Percentiles rank a stretch among this genome's conserved stretches.
Evolutionary conservation across 1,140 invertebrate genomes (phyloP).

Genomic region (Bombus superbus): DNA sequence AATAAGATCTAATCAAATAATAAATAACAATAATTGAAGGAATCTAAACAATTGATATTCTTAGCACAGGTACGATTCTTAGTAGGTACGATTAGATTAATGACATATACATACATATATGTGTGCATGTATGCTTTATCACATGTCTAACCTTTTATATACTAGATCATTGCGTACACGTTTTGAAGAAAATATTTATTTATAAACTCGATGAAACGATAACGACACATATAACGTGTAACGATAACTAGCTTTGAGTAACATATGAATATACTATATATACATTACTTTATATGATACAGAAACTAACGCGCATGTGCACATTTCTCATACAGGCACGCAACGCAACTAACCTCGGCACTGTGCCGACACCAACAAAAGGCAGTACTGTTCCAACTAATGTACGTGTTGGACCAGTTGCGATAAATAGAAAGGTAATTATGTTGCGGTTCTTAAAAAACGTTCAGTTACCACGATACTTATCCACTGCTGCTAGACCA

Average conservation of each 20-base stretch:
- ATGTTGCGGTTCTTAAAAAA: constrained; percentile 72
- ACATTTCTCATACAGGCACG: fast-evolving
- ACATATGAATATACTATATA: too few species aligned
- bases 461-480: constrained; percentile 79
- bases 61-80: not conserved
- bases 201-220: not conserved
- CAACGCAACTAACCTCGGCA: not conserved
- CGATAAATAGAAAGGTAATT: not conserved
- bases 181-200: not conserved
- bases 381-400: too few species aligned
- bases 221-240: not conserved
- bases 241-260: not conserved
- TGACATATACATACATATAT: not conserved
- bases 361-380: too few species aligned
- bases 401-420: too few species aligned
- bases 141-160: too few species aligned
- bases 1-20: not conserved
- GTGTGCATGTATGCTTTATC: not conserved
- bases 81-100: not conserved
- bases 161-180: not conserved
- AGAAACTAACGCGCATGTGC: not conserved
- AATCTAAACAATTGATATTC: not conserved
- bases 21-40: not conserved
- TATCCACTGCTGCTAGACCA: constrained; percentile 82
- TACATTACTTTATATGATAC: not conserved